Evolutionary conservation across 2,888 invertebrate species (phyloP), one percentile per base, ranked within the genome.

Genomic region (Dicranocentrus wangi): DNA sequence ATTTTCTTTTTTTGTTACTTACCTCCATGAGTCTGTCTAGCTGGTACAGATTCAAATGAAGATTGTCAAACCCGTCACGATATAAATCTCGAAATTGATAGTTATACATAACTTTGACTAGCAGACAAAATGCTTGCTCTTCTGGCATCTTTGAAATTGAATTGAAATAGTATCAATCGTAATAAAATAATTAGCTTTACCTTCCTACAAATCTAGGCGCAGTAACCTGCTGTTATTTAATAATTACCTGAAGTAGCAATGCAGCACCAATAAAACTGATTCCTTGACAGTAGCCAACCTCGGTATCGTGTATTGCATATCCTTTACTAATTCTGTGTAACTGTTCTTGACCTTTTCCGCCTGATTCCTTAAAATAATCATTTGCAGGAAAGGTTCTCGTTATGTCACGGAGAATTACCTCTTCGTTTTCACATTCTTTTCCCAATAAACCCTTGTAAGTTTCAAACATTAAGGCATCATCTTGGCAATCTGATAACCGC

Each of bases 261-360:
- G 98, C 97, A 82, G 99, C 99, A 43, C 97, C 98, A 47, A 99
- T 91, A 89, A 99, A 99, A 89, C 98, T 99, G 81, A 99, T 92
- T 5, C 99, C 99, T 90, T 99, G 99, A 89, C 99, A 99, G 90
- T 99, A 99, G 75, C 98, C 98, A 83, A 99, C 96, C 90, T 99
- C 99, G 80, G 94, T 93, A 89, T 99, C 99, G 89, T 97, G 95
- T 8, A 98, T 95, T 1, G 99, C 97, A 90, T 99, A 99, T 0
- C 98, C 99, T 89, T 97, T 95, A 88, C 97, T 97, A 88, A 99
- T 94, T 88, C 96, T 94, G 88, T 96, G 96, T 71, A 99, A 90
- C 15, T 97, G 94, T 90, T 99, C 98, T 90, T 99, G 99, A 0
- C 99, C 99, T 7, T 76, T 83, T 7, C 98, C 99, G 58, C 98